Evolutionary conservation across 64 coral and sea anemone species (phyloP), one percentile per base, ranked within the genome.

Genomic region (Dendronephthya gigantea): DNA sequence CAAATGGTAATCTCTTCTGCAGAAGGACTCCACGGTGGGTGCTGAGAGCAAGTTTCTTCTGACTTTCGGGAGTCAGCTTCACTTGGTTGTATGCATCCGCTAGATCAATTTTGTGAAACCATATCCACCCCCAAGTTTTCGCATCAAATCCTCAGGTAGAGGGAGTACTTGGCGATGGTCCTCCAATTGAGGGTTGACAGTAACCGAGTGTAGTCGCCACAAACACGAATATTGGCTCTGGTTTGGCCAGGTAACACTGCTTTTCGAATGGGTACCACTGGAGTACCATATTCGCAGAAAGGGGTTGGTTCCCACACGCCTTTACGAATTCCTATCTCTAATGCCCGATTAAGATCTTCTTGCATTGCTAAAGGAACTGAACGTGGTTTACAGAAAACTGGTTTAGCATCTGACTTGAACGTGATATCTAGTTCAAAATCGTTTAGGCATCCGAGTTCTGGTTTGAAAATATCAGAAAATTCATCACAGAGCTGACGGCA

Each of bases 81-180:
- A 89, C 83, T 37, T 89, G 88, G 68, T 84, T 89, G 48, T 89
- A 89, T 9, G 88, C 88, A 39, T 89, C 88, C 11, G 82, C 82
- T 39, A 89, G 29, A 55, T 89, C 88, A 27, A 89, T 89, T 49
- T 89, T 13, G 82, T 83, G 51, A 89, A 89, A 16, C 81, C 87
- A 83, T 89, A 79, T 7, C 87, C 87, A 62, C 81, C 48, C n/a
- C 23, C 38, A 1, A 89, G 39, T 62, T 79, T 89, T 45, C 69
- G 48, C 82, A 89, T 83, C 35, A 89, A 59, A 19, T 89, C 40
- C 2, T 22, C 47, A 32, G 88, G 88, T 16, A 79, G 30, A 48
- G 66, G 86, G 14, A 87, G 72, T 6, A 65, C 68, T 45, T 88
- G 29, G 50, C 74, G 74, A 29, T 88, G 72, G 2, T 37, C 11